Evolutionary conservation across 2,113 vertebrate species (phyloP).

Genomic region (Urocitellus parryii): DNA sequence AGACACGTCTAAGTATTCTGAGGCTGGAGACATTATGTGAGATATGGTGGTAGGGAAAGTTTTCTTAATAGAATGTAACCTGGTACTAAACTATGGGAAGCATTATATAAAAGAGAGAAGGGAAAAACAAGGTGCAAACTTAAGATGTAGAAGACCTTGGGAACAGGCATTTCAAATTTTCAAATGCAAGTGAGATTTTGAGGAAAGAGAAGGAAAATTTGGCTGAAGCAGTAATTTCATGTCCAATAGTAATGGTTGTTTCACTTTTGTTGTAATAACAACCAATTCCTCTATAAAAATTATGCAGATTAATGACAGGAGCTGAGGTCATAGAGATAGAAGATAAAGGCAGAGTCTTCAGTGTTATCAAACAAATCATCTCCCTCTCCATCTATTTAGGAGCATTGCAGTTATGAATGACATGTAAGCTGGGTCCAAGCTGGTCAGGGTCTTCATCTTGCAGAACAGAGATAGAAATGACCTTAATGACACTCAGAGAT

Average conservation of each 20-base stretch:
- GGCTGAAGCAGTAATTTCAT: not conserved
- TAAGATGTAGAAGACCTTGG: not conserved
- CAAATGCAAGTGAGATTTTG: not conserved
- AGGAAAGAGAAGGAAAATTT: not conserved
- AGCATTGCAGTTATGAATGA: rapidly evolving
- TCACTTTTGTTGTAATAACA: not conserved
- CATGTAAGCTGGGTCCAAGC: too few relatives aligned
- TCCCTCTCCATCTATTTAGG: not conserved
- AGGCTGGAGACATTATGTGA: not conserved
- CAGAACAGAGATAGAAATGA: not conserved
- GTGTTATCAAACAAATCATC: not conserved
- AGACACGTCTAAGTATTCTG: not conserved
- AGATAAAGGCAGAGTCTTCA: not conserved
- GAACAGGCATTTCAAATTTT: not conserved
- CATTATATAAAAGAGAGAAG: not conserved
- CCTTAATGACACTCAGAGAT: rapidly evolving
- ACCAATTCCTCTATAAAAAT: not conserved
- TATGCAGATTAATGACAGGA: not conserved
- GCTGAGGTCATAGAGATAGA: not conserved
- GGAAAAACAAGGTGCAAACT: rapidly evolving
- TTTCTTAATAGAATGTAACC: not conserved
- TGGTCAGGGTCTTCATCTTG: not conserved
- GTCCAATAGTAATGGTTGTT: not conserved
- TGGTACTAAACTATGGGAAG: not conserved
- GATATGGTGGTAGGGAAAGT: not conserved